Evolutionary conservation across 2,797 vertebrate species (phyloP).

Genomic region (Sebastiscus albofasciatus): DNA sequence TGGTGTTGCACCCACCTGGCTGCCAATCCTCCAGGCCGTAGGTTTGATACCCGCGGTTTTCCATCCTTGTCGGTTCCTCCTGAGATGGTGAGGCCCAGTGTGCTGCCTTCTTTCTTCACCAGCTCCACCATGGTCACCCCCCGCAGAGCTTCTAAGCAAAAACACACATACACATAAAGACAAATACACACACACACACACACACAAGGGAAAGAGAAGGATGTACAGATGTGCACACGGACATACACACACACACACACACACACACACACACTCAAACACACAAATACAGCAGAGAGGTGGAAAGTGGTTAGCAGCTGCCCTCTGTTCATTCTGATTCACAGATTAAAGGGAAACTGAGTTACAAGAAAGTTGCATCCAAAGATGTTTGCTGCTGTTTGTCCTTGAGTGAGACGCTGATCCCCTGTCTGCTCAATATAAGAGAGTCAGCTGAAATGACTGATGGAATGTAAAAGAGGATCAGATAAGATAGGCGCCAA

Average conservation of each 20-base stretch:
- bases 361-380: not conserved
- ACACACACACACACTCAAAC: constrained; percentile 20
- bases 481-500: constrained; percentile 23
- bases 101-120: constrained; percentile 96
- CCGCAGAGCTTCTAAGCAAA: constrained; percentile 91
- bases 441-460: constrained; percentile 15
- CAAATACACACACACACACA: constrained; percentile 28
- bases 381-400: not conserved
- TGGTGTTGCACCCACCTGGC: constrained; percentile 85
- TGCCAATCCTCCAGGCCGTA: constrained; percentile 94
- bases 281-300: constrained; percentile 44
- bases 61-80: constrained; percentile 98
- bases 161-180: constrained; percentile 67
- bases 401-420: constrained; percentile 31
- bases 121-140: constrained; percentile 95
- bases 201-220: not conserved
- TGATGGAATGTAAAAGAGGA: constrained; percentile 2
- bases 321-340: not conserved
- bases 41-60: constrained; percentile 94
- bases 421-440: not conserved
- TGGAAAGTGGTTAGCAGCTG: constrained; percentile 41
- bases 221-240: constrained; percentile 13
- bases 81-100: constrained; percentile 95
- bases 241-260: constrained; percentile 19
- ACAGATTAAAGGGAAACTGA: constrained; percentile 4